Evolutionary conservation across 2,797 vertebrate species (phyloP).

Genomic region (Neosilurus mollespiculum): DNA sequence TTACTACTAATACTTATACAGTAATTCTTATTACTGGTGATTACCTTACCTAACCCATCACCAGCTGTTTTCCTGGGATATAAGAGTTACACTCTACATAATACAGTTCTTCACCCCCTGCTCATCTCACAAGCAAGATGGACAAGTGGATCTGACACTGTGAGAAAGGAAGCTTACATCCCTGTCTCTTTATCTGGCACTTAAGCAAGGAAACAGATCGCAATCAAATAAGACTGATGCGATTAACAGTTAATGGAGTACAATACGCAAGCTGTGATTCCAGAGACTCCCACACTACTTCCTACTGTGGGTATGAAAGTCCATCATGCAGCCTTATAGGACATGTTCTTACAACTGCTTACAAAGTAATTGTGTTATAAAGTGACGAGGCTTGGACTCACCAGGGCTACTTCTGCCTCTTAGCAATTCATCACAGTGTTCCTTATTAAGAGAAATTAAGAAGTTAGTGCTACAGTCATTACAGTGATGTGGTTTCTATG

Average conservation of each 20-base stretch:
- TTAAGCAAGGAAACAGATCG: conserved; percentile 38
- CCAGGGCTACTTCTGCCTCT: background rate
- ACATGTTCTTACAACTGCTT: conserved; percentile 28
- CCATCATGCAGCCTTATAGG: conserved; percentile 26
- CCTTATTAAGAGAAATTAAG: background rate
- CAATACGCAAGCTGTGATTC: conserved; percentile 40
- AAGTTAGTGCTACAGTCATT: background rate
- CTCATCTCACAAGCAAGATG: conserved; percentile 30
- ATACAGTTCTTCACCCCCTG: conserved; percentile 11
- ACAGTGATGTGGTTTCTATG: background rate
- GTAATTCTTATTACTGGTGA: background rate
- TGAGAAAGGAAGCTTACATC: conserved; percentile 46
- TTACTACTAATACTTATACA: background rate
- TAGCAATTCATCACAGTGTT: background rate
- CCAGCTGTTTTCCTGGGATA: conserved; percentile 19
- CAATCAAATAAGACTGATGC: conserved; percentile 49
- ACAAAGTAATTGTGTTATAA: conserved; percentile 29
- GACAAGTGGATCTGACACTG: conserved; percentile 34
- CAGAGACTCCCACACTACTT: conserved; percentile 24
- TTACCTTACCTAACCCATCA: conserved; percentile 39
- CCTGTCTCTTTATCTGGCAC: conserved; percentile 29
- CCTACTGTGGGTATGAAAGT: conserved; percentile 38
- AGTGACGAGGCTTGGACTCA: background rate
- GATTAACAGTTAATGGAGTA: conserved; percentile 37
- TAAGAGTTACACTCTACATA: no score